These are phyloP conservation scores for Pantherophis vulpinus DNA, from an alignment of 2,797 vertebrate species.

Conservation along the genomic window DNA sequence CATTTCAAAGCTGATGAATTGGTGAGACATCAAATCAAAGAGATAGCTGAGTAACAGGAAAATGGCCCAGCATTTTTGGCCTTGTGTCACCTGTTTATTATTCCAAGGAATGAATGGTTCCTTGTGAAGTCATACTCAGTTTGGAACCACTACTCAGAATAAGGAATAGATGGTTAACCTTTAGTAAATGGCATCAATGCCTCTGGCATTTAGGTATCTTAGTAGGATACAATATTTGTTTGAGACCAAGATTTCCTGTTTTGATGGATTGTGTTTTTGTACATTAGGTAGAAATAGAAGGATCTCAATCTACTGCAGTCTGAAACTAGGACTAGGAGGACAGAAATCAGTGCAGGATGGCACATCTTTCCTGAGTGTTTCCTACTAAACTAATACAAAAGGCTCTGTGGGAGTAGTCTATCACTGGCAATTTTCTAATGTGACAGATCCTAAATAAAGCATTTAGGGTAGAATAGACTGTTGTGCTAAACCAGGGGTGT, in stretches of 20 bases:
- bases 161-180: neutral
- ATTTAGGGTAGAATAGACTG: neutral
- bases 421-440: neutral
- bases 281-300: neutral
- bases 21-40: neutral
- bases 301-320: no score
- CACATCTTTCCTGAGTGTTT: neutral
- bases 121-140: neutral
- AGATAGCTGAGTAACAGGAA: neutral
- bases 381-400: neutral
- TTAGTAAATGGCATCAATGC: no score
- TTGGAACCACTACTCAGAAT: neutral
- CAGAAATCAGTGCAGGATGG: neutral
- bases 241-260: neutral
- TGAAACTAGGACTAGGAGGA: neutral
- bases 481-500: no score
- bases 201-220: neutral
- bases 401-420: neutral
- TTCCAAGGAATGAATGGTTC: neutral
- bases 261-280: neutral
- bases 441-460: neutral
- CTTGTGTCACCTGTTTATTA: neutral
- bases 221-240: neutral
- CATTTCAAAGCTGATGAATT: neutral
- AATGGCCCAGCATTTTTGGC: neutral